Percentiles rank a stretch among this genome's conserved stretches.
Conservation (phyloP, 2,113 vertebrate genomes). For the Entosphenus tridentatus region DNA sequence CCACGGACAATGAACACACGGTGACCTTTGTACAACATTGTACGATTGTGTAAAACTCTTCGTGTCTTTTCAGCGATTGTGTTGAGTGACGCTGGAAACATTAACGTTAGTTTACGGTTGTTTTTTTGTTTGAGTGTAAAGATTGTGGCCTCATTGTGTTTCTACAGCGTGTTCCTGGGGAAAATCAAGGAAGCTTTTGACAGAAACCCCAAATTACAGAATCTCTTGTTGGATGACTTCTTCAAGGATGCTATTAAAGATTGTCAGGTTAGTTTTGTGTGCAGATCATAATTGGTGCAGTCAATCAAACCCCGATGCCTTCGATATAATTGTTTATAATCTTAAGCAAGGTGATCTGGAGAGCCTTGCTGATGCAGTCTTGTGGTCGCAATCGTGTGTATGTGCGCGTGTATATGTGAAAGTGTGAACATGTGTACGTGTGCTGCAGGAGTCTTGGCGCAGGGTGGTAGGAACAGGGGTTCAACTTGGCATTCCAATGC, state of each 20-base stretch:
- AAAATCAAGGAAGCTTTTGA: constrained; percentile 95
- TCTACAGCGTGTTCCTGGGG: constrained; percentile 59
- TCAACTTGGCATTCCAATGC: constrained; percentile 74
- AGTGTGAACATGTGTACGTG: not conserved
- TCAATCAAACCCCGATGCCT: not conserved
- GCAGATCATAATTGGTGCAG: not conserved
- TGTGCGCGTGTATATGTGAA: too few species aligned
- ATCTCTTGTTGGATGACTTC: constrained; percentile 58
- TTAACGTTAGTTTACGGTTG: too few species aligned
- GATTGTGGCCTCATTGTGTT: constrained; percentile 2
- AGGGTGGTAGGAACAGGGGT: constrained; percentile 47
- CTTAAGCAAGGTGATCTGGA: too few species aligned
- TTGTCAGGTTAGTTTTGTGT: constrained; percentile 39
- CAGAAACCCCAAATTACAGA: constrained; percentile 46
- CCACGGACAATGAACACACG: too few species aligned
- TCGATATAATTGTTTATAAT: too few species aligned
- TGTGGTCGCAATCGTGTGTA: too few species aligned
- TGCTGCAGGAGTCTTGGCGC: constrained; percentile 57
- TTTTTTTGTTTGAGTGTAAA: too few species aligned
- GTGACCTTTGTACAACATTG: too few species aligned
- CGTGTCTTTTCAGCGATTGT: not conserved
- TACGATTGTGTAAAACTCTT: not conserved
- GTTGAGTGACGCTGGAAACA: too few species aligned
- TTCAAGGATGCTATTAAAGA: constrained; percentile 54
- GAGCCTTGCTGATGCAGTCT: too few species aligned